A percentile compares a stretch with the other conserved stretches of the same genome.
Conservation (phyloP, 1,140 invertebrate species). For the Harpegnathos saltator region DNA sequence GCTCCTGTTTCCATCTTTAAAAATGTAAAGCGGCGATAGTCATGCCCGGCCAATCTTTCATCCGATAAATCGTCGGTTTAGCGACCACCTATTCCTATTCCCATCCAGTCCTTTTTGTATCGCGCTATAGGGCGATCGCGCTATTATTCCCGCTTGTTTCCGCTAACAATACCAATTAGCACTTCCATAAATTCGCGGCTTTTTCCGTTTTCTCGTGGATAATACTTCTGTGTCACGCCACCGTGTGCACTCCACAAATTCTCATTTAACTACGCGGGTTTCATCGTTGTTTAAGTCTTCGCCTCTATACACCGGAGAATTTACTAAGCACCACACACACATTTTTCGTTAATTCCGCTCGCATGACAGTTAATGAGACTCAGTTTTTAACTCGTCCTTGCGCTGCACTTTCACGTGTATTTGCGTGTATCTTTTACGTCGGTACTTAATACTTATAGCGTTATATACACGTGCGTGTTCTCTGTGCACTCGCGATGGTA, state of each 20-base stretch:
- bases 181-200: conserved; percentile 56
- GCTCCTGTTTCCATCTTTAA: conserved; percentile 38
- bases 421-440: not conserved
- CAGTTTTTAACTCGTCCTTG: not conserved
- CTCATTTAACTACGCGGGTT: conserved; percentile 52
- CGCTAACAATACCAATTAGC: conserved; percentile 58
- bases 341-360: not conserved
- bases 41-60: conserved; percentile 27
- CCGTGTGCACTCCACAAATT: conserved; percentile 58
- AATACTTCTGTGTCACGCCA: conserved; percentile 60
- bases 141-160: conserved; percentile 41
- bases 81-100: conserved; percentile 1
- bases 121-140: conserved; percentile 26
- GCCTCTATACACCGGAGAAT: conserved; percentile 11
- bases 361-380: conserved; percentile 10
- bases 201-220: conserved; percentile 54
- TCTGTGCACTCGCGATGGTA: not conserved
- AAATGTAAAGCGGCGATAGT: conserved; percentile 37
- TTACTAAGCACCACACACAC: conserved; percentile 3
- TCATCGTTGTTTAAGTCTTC: conserved; percentile 57
- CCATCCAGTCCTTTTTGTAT: conserved; percentile 18
- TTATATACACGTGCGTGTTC: not conserved
- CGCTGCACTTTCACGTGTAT: no score
- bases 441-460: not conserved
- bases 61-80: conserved; percentile 49